Percentiles rank a stretch among this genome's conserved stretches.
These are phyloP conservation scores for Platerodrilus igneus DNA, from an alignment of 2,888 invertebrate species.

Conservation along the genomic window DNA sequence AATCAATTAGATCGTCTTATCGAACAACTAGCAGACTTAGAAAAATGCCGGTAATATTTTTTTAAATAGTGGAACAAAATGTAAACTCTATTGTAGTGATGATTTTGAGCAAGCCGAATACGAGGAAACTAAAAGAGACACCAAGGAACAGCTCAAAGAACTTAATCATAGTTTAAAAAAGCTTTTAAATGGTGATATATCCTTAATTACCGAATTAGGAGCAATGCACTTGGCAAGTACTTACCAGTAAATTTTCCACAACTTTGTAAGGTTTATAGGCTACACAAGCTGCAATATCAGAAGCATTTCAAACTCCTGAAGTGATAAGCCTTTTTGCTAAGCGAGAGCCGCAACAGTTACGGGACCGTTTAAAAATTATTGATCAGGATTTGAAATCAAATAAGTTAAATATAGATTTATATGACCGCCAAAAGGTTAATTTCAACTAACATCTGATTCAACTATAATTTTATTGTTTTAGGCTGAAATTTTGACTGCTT, in stretches of 20 bases:
- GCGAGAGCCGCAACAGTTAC: conserved; percentile 61
- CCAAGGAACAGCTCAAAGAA: conserved; percentile 66
- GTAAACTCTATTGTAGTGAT: conserved; percentile 51
- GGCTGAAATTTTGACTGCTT: conserved; percentile 50
- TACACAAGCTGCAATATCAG: conserved; percentile 67
- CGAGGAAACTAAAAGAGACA: conserved; percentile 63
- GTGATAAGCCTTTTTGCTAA: conserved; percentile 68
- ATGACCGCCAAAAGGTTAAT: conserved; percentile 52
- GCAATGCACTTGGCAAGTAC: conserved; percentile 59
- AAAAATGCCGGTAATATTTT: conserved; percentile 59
- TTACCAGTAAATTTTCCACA: neutral
- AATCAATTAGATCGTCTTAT: conserved; percentile 64
- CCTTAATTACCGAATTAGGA: conserved; percentile 60
- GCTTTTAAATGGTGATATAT: conserved; percentile 63
- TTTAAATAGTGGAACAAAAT: neutral
- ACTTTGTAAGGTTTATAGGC: conserved; percentile 50
- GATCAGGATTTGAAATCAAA: conserved; percentile 60
- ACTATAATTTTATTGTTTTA: conserved; percentile 32
- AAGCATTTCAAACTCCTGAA: conserved; percentile 71
- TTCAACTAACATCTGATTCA: conserved; percentile 1
- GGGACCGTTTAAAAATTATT: conserved; percentile 55
- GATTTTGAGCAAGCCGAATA: conserved; percentile 63
- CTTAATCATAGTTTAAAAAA: conserved; percentile 60
- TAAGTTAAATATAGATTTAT: conserved; percentile 50
- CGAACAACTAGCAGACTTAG: conserved; percentile 65